A percentile compares a stretch with the other conserved stretches of the same genome.
These are phyloP conservation scores for Varecia variegata DNA, from an alignment of 2,797 vertebrate species.

Conservation along the genomic window DNA sequence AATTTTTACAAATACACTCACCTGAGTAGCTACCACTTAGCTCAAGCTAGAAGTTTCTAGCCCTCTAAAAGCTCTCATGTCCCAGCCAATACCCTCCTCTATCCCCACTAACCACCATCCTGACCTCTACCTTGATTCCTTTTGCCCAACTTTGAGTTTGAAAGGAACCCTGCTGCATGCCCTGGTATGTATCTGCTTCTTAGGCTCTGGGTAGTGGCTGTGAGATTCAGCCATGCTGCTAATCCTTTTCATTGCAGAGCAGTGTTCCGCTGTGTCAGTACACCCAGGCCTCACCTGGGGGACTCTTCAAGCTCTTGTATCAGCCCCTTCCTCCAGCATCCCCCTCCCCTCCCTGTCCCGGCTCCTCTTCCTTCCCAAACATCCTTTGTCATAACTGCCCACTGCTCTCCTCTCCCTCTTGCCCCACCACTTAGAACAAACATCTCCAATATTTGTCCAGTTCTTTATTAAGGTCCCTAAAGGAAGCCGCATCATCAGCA, in stretches of 20 bases:
- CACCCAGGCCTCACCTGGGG: not conserved
- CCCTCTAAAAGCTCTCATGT: not conserved
- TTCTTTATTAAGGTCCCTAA: not conserved
- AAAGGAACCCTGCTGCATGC: not conserved
- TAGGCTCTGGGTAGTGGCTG: not conserved
- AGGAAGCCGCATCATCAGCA: not conserved
- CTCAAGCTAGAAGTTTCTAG: not conserved
- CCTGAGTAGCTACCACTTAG: not conserved
- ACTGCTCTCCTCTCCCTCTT: not conserved
- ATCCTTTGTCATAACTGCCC: not conserved
- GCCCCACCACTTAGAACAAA: not conserved
- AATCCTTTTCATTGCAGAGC: not conserved
- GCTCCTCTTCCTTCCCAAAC: not conserved
- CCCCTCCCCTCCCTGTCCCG: not conserved
- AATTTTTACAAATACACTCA: not conserved
- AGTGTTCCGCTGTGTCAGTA: not conserved
- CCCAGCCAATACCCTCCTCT: not conserved
- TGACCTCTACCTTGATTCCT: not conserved
- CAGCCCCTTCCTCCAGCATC: not conserved
- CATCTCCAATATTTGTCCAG: not conserved
- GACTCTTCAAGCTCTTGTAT: not conserved
- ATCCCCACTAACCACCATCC: not conserved
- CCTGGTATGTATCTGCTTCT: not conserved
- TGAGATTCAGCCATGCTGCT: too few relatives aligned
- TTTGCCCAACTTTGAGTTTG: not conserved